Conservation (phyloP, 2,113 vertebrate genomes). For the Fulmarus glacialis region DNA sequence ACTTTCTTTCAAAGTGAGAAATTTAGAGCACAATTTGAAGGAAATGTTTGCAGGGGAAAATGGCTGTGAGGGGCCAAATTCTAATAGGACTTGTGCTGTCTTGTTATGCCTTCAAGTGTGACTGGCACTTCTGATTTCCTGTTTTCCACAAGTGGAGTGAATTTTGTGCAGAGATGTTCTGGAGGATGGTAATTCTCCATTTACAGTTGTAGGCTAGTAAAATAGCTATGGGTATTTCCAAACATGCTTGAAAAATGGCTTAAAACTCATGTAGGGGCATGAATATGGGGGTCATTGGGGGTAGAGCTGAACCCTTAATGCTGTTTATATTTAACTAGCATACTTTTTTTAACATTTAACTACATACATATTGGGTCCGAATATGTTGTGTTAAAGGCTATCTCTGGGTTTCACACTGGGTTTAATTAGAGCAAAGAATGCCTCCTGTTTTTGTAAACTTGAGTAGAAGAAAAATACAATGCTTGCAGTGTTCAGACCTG, state of each 20-base stretch:
- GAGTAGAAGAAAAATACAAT: slow-evolving; percentile 21
- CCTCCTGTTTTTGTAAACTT: background rate
- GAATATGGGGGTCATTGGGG: background rate
- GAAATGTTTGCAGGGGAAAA: background rate
- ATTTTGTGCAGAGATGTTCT: background rate
- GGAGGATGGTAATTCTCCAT: background rate
- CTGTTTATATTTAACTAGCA: background rate
- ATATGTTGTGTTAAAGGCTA: background rate
- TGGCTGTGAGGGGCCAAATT: background rate
- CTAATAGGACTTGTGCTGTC: background rate
- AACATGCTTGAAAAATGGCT: background rate
- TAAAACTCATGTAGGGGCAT: background rate
- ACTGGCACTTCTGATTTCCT: background rate
- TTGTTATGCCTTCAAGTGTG: background rate
- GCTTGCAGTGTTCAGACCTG: slow-evolving; percentile 19
- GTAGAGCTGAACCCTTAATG: background rate
- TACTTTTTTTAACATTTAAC: background rate
- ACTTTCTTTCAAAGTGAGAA: background rate
- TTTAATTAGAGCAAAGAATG: background rate
- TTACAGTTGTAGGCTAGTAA: background rate
- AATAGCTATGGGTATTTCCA: background rate
- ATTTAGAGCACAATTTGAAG: background rate
- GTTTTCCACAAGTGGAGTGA: background rate
- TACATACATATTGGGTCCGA: background rate
- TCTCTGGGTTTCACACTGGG: background rate